Evolutionary conservation across 2,113 vertebrate species (phyloP).

Genomic region (Pholis gunnellus): DNA sequence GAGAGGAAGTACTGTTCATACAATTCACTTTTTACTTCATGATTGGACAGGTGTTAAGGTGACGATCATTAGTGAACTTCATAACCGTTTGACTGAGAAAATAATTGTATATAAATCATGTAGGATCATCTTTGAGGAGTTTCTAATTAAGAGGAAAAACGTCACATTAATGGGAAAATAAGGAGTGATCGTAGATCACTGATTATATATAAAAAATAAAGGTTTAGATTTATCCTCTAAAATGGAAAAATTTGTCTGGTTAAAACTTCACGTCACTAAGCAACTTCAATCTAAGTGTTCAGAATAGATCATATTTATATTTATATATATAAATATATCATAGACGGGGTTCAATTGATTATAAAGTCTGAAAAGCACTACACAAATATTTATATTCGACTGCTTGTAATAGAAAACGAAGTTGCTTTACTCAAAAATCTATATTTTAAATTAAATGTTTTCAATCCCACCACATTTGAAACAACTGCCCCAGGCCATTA

Average conservation of each 20-base stretch:
- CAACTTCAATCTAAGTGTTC: background rate
- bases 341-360: background rate
- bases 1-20: background rate
- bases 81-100: background rate
- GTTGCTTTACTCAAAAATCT: background rate
- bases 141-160: background rate
- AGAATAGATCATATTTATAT: background rate
- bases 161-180: background rate
- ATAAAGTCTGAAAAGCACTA: background rate
- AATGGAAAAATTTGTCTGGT: background rate
- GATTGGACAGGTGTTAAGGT: background rate
- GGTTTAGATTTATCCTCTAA: background rate
- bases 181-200: background rate
- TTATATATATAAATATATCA: background rate
- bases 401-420: background rate
- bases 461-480: background rate
- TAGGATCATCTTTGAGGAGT: background rate
- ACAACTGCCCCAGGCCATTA: background rate
- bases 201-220: background rate
- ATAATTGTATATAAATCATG: background rate
- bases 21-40: background rate
- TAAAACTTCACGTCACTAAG: background rate
- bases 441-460: background rate
- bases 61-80: background rate
- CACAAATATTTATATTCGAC: background rate